A percentile compares a stretch with the other conserved stretches of the same genome.
Conservation (phyloP, 2,113 vertebrate genomes). For the Rafetus swinhoei region DNA sequence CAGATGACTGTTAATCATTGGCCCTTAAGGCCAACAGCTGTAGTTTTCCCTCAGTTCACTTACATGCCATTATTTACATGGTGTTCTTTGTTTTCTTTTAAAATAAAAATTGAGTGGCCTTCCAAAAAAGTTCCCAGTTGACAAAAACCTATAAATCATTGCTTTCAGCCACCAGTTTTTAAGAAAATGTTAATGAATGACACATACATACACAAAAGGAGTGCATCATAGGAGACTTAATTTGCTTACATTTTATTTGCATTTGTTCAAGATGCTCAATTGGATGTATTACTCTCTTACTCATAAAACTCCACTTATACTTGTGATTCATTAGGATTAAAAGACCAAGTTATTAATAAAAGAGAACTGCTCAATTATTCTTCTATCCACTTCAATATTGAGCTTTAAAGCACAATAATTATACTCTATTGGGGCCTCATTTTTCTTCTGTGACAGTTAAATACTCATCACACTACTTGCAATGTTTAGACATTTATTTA, state of each 20-base stretch:
- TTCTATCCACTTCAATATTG: constrained; percentile 40
- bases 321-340: constrained; percentile 56
- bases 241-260: constrained; percentile 45
- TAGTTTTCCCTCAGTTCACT: constrained; percentile 33
- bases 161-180: constrained; percentile 34
- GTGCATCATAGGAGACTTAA: constrained; percentile 34
- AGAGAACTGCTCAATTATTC: constrained; percentile 72
- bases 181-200: constrained; percentile 59
- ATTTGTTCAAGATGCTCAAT: constrained; percentile 29
- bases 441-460: constrained; percentile 59
- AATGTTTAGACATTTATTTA: constrained; percentile 71
- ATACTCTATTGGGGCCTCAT: constrained; percentile 12
- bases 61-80: constrained; percentile 52
- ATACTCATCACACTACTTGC: constrained; percentile 67
- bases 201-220: background rate
- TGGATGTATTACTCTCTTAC: constrained; percentile 5
- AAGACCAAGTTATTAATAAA: constrained; percentile 67
- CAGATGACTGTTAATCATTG: background rate
- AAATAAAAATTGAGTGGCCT: constrained; percentile 7
- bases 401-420: constrained; percentile 65
- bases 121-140: constrained; percentile 54
- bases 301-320: background rate
- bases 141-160: constrained; percentile 43
- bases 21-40: constrained; percentile 56
- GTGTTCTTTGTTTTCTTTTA: background rate